Evolutionary conservation across 2,888 invertebrate species (phyloP), one percentile per base, ranked within the genome.

Genomic region (Apamea crenata): DNA sequence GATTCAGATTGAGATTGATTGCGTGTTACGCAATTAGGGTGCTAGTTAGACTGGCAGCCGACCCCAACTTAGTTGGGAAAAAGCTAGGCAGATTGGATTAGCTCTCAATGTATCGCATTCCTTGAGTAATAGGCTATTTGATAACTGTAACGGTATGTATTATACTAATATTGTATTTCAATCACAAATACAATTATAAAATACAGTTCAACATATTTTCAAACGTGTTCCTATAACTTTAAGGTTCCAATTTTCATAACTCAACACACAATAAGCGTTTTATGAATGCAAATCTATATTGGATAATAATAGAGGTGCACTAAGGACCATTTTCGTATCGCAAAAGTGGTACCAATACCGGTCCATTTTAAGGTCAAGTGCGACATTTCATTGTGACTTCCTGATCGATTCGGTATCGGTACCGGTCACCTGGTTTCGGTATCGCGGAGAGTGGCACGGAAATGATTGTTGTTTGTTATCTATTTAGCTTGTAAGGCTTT

Each of bases 331-430:
- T 79, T 83, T 81, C 76, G 82, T 70, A 74, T 18, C 16, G 47
- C 83, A 50, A 32, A 25, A 63, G 65, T 77, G 65, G 72, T 79
- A 80, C 77, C 67, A 74, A 69, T 88, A 91, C 92, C 88, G 91
- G 92, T 90, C 81, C 59, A 73, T 83, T 91, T 92, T 91, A 89
- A 92, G 93, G 94, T 92, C 94, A 93, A 94, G 92, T 90, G 91
- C 92, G 92, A 91, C 91, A 92, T 90, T 91, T 86, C 88, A 89
- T 90, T 91, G 91, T 91, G 78, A 85, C 82, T 93, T 92, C 92
- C 93, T 92, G 91, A 92, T 91, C 82, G 82, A 88, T 88, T 89
- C 65, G 82, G 84, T 88, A 88, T 88, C 86, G 86, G 86, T 88
- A 84, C 83, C 72, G 89, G 90, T 91, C 89, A 88, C 89, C 89